Evolutionary conservation across 2,797 vertebrate species (phyloP).

Genomic region (Eulemur mongoz): DNA sequence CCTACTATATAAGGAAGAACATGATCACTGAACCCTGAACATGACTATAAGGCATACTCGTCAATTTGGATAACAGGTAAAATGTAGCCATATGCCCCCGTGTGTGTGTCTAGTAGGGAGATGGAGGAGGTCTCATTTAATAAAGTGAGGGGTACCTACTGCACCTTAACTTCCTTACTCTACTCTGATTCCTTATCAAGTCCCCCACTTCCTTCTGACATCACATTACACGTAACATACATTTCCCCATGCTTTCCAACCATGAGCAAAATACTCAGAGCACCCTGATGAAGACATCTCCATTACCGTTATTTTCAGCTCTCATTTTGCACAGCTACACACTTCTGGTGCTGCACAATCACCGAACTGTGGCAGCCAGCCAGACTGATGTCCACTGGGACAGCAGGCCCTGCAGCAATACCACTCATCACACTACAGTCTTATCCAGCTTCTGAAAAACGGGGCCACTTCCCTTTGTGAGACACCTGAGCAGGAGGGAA

Average conservation of each 20-base stretch:
- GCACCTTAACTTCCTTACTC: neutral
- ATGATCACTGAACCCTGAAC: fast-evolving
- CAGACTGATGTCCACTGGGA: fast-evolving
- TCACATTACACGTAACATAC: neutral
- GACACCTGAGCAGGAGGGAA: neutral
- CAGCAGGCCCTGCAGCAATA: fast-evolving
- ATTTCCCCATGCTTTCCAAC: neutral
- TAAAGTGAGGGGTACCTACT: fast-evolving
- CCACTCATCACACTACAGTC: fast-evolving
- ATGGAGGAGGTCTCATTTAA: fast-evolving
- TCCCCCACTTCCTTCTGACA: neutral
- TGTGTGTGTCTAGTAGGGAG: fast-evolving
- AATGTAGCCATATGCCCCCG: fast-evolving
- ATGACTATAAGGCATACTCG: fast-evolving
- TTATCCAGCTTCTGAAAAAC: neutral
- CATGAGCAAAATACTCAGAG: neutral
- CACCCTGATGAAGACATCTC: fast-evolving
- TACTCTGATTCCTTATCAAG: fast-evolving
- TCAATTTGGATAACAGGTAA: fast-evolving
- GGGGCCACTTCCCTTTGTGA: fast-evolving
- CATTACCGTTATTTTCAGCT: neutral
- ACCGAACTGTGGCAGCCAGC: fast-evolving
- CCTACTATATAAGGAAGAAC: neutral
- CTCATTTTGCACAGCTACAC: fast-evolving
- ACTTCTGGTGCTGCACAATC: fast-evolving